Base-by-base conservation (phyloP, 2,888 invertebrate genomes). In the Ornithoptera alexandrae region DNA sequence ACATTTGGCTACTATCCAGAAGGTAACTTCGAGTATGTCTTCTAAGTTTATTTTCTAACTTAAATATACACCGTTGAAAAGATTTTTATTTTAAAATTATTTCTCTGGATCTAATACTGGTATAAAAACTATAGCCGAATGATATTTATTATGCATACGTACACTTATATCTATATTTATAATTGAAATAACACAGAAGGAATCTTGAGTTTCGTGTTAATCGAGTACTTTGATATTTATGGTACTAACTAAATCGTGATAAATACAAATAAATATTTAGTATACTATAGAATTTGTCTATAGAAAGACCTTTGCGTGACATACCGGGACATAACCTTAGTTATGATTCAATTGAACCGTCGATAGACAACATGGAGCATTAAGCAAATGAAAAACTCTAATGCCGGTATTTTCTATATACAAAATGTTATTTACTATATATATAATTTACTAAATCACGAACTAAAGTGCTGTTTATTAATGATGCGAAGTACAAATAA, bases 401-500 rank as follows among this genome's bases (percentile, higher is more conserved):
- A 22, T 62, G 22, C 10, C 24, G n/a, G 18, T 22, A 24, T 36
- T 18, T 56, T 61, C 39, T 24, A 0, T 65, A 50, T 65, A 68
- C 56, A 60, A 59, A 50, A 61, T 65, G 62, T 69, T 62, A 58
- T 70, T 70, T 61, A 17, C 46, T 15, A 46, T 46, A 46, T 46
- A 46, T 46, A 66, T 70, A 71, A 65, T 74, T 67, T 71, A 76
- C 72, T 74, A 74, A 75, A 77, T 74, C 75, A 75, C 74, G 59
- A 65, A 71, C 61, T 65, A 72, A 61, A 71, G 64, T 63, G 69
- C 69, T 68, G 67, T 73, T 72, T 77, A 77, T 75, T 78, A 79
- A 78, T 77, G 77, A 77, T 81, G 77, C 76, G 77, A 76, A 77
- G 76, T 75, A 79, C 79, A 77, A 81, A 81, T 87, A 86, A 88